Evolutionary conservation across 2,113 vertebrate genomes (phyloP), one percentile per base, ranked within the genome.

Genomic region (Nannobrachium achirus): DNA sequence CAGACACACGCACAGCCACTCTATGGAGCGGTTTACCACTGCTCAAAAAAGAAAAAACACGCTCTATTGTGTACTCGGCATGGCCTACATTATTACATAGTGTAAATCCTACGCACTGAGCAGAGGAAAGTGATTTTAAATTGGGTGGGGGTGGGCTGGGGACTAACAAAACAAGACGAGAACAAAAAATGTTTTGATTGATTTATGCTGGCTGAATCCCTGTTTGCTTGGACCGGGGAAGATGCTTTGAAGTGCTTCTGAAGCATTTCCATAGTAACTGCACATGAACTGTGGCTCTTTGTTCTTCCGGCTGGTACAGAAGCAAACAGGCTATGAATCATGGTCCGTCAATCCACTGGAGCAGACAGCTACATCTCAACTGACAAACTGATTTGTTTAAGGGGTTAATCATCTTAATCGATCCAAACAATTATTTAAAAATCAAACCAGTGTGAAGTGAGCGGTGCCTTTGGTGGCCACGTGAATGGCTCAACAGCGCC

Each of bases 181-280:
- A 25, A 8, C 40, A 41, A 49, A 40, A 51, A n/a, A 15, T 11
- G 3, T 19, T 16, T 55, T 53, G 70, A 73, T 73, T 53, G 10
- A 63, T 75, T 81, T 41, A 20, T 68, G 48, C 2, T 1, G 5
- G n/a, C 42, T 63, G 15, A 66, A 81, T 53, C 40, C 58, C 58
- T 51, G 39, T 56, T 7, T 49, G 56, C 38, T 67, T 51, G 19
- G 64, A 65, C 51, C n/a, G 6, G 33, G 51, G 44, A 33, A 48
- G 66, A 45, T 62, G 11, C 65, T 77, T 75, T 83, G 67, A 84
- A 74, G 74, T 66, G 39, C 48, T 0, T 9, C 62, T 50, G 40
- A 67, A 58, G 67, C 25, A 38, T 82, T 64, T 66, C 78, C 77
- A 83, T 79, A 64, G 75, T 45, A 86, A 78, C 80, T 13, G 40